phyloP scores from a whole-genome alignment of 1,140 invertebrate species.

The Fopius arisanus region DNA sequence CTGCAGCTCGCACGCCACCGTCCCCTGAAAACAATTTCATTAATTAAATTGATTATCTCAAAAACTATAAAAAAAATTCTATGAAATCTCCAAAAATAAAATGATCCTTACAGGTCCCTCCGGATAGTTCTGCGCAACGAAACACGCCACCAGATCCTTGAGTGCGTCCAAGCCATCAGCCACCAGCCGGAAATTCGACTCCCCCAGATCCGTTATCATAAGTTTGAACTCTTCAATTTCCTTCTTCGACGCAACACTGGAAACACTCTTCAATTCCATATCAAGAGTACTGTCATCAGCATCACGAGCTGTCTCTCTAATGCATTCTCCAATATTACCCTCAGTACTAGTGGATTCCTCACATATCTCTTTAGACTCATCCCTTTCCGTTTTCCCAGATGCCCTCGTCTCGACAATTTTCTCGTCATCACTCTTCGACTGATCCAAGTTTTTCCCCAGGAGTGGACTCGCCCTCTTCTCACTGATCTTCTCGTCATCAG shows the following conservation, averaged over 20 bases:
- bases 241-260: conserved; percentile 15
- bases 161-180: conserved; percentile 53
- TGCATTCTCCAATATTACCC: not conserved
- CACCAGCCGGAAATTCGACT: conserved; percentile 53
- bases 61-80: no score
- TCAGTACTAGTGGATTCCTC: not conserved
- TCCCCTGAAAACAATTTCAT: conserved; percentile 36
- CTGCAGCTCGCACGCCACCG: conserved; percentile 44
- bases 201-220: conserved; percentile 48
- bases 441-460: conserved; percentile 22
- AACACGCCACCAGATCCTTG: conserved; percentile 44
- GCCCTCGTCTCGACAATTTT: conserved; percentile 45
- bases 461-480: conserved; percentile 39
- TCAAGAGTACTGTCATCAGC: conserved; percentile 33
- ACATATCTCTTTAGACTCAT: conserved; percentile 11
- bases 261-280: not conserved
- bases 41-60: no score
- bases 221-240: conserved; percentile 40
- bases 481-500: conserved; percentile 52
- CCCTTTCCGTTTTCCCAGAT: not conserved
- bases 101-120: conserved; percentile 3
- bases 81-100: no score
- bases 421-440: conserved; percentile 47
- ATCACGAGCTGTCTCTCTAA: conserved; percentile 29
- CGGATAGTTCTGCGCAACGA: conserved; percentile 24